These are phyloP conservation scores for Podotricha telesiphe DNA, from an alignment of 2,888 invertebrate genomes.

Conservation along the genomic window DNA sequence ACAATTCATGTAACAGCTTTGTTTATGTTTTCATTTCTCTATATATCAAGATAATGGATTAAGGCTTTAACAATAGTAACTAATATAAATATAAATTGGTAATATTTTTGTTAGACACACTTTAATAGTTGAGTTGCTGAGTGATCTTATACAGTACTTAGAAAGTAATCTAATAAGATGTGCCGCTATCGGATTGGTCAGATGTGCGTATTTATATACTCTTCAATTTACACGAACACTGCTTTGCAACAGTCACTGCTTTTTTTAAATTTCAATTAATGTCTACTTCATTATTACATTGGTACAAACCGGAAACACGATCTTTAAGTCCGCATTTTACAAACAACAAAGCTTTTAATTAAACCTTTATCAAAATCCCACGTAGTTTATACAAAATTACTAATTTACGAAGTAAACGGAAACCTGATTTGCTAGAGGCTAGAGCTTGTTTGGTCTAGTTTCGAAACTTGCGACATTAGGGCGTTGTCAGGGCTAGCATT, in stretches of 20 bases:
- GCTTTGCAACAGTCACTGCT: no score
- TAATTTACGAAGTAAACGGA: constrained; percentile 41
- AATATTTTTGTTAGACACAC: not conserved
- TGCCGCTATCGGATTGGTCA: no score
- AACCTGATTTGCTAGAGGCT: constrained; percentile 43
- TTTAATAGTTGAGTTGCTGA: not conserved
- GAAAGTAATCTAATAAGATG: no score
- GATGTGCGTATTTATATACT: not conserved
- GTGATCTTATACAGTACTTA: not conserved
- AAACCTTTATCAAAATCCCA: constrained; percentile 24
- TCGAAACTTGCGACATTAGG: constrained; percentile 47
- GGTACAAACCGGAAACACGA: not conserved
- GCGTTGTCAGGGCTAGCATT: constrained; percentile 51
- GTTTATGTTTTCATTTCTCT: constrained; percentile 12
- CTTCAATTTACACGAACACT: not conserved
- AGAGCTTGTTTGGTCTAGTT: constrained; percentile 43
- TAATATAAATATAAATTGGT: no score
- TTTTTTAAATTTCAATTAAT: no score
- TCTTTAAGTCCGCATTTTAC: not conserved
- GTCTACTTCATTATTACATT: no score
- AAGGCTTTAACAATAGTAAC: not conserved
- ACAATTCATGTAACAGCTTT: constrained; percentile 16
- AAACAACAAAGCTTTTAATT: constrained; percentile 7
- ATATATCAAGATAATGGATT: not conserved
- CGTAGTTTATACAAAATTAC: constrained; percentile 15